These are phyloP conservation scores for Chrysemys picta DNA, from an alignment of 2,113 vertebrate species.

Conservation along the genomic window DNA sequence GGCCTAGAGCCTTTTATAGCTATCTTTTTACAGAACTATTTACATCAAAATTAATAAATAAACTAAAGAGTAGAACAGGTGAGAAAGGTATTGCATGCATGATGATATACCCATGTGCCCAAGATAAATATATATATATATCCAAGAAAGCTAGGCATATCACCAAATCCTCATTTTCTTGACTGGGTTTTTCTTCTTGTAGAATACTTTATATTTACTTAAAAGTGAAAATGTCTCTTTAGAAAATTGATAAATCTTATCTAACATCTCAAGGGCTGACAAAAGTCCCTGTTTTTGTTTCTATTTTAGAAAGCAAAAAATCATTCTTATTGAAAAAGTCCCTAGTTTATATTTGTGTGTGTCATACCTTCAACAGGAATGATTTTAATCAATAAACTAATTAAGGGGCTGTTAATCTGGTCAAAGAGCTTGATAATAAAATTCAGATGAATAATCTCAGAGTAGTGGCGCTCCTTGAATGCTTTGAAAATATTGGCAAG, in stretches of 20 bases:
- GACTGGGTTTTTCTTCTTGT: not conserved
- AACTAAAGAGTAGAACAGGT: not conserved
- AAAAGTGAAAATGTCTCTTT: not conserved
- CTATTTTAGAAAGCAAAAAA: not conserved
- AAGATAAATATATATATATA: too few species aligned
- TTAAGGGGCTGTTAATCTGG: fast-evolving
- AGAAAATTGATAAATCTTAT: not conserved
- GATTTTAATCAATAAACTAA: not conserved
- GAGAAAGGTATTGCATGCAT: not conserved
- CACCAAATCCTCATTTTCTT: not conserved
- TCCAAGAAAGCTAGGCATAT: not conserved
- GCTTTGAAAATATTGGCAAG: not conserved
- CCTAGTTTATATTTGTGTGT: fast-evolving
- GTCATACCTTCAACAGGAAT: fast-evolving
- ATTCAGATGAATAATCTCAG: fast-evolving
- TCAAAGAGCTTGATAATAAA: not conserved
- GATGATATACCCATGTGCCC: not conserved
- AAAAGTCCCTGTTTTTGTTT: not conserved
- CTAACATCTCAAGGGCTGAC: not conserved
- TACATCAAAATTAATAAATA: not conserved
- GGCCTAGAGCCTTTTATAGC: not conserved
- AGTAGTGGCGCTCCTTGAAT: not conserved
- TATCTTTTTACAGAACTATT: not conserved
- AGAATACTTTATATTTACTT: not conserved
- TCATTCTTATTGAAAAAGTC: not conserved